A percentile compares a stretch with the other conserved stretches of the same genome.
These are phyloP conservation scores for Paramisgurnus dabryanus DNA, from an alignment of 2,113 vertebrate genomes.

Conservation along the genomic window DNA sequence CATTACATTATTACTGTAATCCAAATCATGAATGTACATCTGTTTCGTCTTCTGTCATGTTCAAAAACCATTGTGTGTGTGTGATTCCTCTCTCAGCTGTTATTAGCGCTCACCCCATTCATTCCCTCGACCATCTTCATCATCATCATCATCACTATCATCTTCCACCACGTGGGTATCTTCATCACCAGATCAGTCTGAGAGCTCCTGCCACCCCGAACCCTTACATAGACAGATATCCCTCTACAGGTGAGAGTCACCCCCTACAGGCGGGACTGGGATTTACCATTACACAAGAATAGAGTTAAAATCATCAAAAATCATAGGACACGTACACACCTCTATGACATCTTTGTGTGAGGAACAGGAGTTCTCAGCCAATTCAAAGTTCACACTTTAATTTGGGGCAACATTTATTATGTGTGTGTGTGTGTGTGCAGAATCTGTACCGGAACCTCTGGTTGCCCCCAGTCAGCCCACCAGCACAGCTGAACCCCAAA, in stretches of 20 bases:
- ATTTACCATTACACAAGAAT: too few relatives aligned
- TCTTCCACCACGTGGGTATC: constrained; percentile 90
- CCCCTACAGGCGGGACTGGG: too few relatives aligned
- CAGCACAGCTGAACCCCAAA: constrained; percentile 82
- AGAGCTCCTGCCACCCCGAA: constrained; percentile 83
- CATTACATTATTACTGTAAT: too few relatives aligned
- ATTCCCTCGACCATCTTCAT: constrained; percentile 99
- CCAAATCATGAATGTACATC: background rate
- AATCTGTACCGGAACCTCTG: constrained; percentile 76
- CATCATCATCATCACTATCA: constrained; percentile 82
- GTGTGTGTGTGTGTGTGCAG: constrained; percentile 66
- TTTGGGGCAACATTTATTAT: too few relatives aligned
- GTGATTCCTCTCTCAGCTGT: constrained; percentile 84
- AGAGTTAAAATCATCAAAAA: too few relatives aligned
- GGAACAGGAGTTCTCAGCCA: too few relatives aligned
- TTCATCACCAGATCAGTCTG: constrained; percentile 87
- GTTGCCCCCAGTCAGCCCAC: constrained; percentile 78
- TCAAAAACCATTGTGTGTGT: constrained; percentile 36
- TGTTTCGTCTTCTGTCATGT: background rate
- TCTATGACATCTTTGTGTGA: too few relatives aligned
- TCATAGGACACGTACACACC: too few relatives aligned
- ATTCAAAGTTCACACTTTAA: too few relatives aligned
- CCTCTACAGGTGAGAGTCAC: constrained; percentile 89
- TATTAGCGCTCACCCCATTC: constrained; percentile 99
- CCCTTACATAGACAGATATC: constrained; percentile 91